Base-by-base conservation (phyloP, 2,888 invertebrate genomes). In the Molorchus minor region DNA sequence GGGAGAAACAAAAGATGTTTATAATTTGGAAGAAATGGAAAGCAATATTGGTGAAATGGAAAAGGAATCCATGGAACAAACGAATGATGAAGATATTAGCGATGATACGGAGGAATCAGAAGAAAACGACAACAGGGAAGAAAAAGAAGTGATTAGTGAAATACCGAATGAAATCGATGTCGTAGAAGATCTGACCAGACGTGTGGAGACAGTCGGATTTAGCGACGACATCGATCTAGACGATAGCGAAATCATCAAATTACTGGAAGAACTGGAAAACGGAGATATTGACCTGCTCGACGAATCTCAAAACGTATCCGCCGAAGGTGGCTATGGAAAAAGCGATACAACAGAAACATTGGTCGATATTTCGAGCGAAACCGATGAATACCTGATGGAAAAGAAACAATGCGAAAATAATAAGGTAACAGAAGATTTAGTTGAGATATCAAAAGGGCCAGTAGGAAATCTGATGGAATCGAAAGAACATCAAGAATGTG, bases 211-310 rank as follows among this genome's bases (percentile, higher is more conserved):
- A 19, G 21, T 78, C 30, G 74, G 77, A 10, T 79, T 81, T 65
- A 71, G 73, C 36, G 69, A 73, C 35, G 67, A 74, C 36, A 60
- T 78, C 8, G 74, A 78, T 52, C 58, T 81, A 8, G 78, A 80
- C 66, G 80, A 80, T 41, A 68, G 69, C 7, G 78, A 79, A 59
- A 62, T 80, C 19, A 75, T 78, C 52, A 69, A 78, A 45, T 77
- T 79, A 68, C 66, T 79, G 36, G 77, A 79, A 33, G 73, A 77
- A 47, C 64, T 81, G 20, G 81, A 81, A 61, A 61, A 74, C 58
- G 67, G 75, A 16, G 78, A 78, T 64, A 67, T 64, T 19, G 72
- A 73, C 8, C 10, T 13, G n/a, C n/a, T 16, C 5, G 30, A 41
- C 16, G 52, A 40, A 20, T 33, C 52, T 30, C 41, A 40, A 41